A percentile compares a stretch with the other conserved stretches of the same genome.
Evolutionary conservation across 1,140 invertebrate species (phyloP).

Genomic region (Aleiodes sp.): DNA sequence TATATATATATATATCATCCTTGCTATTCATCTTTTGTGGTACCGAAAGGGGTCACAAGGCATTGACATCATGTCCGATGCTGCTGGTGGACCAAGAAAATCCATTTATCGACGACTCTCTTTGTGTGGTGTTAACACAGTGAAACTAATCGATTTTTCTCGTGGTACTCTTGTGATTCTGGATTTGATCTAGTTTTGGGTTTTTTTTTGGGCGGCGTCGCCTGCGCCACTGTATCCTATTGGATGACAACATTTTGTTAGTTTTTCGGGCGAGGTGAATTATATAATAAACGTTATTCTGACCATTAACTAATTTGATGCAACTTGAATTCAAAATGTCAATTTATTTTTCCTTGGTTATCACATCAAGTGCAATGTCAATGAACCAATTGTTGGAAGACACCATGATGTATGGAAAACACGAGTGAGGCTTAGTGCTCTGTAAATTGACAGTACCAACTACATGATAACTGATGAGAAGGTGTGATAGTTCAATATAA

Average conservation of each 20-base stretch:
- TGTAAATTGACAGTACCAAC: too few species aligned
- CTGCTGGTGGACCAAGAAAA: constrained; percentile 2
- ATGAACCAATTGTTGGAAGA: neutral
- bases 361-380: too few species aligned
- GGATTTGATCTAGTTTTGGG: neutral
- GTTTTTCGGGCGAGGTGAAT: neutral
- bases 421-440: neutral
- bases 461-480: neutral
- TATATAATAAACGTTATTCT: neutral
- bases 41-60: neutral
- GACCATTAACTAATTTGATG: too few species aligned
- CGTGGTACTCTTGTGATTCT: neutral
- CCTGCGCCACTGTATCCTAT: neutral
- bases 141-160: neutral
- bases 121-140: neutral
- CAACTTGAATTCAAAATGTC: too few species aligned
- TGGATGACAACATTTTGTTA: neutral
- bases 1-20: neutral
- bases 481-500: neutral
- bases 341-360: too few species aligned
- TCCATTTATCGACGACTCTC: constrained; percentile 3
- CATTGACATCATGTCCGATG: constrained; percentile 6
- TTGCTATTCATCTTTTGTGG: neutral
- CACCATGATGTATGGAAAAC: neutral
- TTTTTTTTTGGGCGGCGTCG: neutral